Base-by-base conservation (phyloP, 1,140 invertebrate genomes). In the Tenebrio molitor region DNA sequence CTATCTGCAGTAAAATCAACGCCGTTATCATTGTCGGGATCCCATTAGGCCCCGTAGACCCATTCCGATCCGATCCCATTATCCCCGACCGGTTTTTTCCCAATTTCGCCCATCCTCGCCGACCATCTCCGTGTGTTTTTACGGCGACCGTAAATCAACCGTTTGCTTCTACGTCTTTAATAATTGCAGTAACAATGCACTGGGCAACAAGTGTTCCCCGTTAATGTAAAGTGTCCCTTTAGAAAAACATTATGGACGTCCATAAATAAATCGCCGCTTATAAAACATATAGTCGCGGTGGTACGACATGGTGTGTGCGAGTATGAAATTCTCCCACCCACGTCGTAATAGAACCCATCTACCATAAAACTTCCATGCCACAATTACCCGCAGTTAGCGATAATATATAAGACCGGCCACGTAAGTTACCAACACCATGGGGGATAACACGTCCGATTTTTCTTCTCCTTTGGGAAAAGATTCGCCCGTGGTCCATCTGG, bases 191-290 rank as follows among this genome's bases (percentile, higher is more conserved):
- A 58, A 58, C 50, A 58, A 58, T 58, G 50, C 7, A 58, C 16
- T 5, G 33, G 21, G 21, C 50, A 58, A 58, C 50, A 58, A 58
- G 50, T 44, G 42, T 44, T 44, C 36, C 12, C 42, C 42, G 42
- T 44, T 44, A 44, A 44, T 44, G 17, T 44, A 16, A 44, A 44
- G 42, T 58, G 50, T 58, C 50, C 44, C 50, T 58, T 58, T 58
- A 58, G 50, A 58, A 58, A 58, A 58, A 58, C 50, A 33, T 58
- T 58, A 58, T 58, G 50, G 50, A 29, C 23, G 50, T 33, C 21
- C 50, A 58, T 58, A 58, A 58, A 58, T 58, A 58, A 58, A 58
- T 58, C 50, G 50, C 50, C 50, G 50, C 50, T 19, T 53, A 53
- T 53, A 53, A 53, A 53, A 58, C 23, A 58, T 29, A 33, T 15